Conservation (phyloP, 2,113 vertebrate genomes). For the Origma solitaria region DNA sequence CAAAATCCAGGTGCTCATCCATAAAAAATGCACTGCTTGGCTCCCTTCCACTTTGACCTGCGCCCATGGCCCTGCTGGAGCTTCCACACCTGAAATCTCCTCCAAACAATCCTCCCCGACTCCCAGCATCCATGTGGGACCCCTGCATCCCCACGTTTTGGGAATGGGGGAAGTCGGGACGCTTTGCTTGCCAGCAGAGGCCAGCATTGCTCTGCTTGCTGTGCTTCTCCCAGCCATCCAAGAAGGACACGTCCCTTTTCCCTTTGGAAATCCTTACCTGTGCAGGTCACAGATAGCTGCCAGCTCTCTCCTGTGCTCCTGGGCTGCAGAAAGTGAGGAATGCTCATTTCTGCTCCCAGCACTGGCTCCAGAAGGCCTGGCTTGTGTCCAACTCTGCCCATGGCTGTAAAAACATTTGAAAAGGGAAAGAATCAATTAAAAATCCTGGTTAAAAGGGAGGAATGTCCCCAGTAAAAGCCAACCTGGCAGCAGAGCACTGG, state of each 20-base stretch:
- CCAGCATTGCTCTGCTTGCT: constrained; percentile 19
- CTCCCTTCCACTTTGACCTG: background rate
- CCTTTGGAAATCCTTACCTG: background rate
- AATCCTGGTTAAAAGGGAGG: background rate
- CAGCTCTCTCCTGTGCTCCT: background rate
- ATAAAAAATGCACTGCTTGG: background rate
- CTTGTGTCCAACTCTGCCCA: background rate
- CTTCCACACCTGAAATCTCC: background rate
- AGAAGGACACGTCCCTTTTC: background rate
- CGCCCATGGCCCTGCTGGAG: background rate
- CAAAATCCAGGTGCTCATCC: background rate
- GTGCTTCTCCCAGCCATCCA: background rate
- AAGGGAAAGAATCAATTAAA: background rate
- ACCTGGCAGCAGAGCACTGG: background rate
- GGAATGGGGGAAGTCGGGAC: background rate
- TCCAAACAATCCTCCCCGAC: background rate
- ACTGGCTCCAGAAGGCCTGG: background rate
- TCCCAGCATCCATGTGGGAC: background rate
- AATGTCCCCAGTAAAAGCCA: background rate
- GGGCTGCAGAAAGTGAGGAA: no score
- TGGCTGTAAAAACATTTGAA: background rate
- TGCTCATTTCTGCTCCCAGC: background rate
- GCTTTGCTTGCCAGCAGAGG: constrained; percentile 48
- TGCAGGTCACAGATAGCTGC: background rate
- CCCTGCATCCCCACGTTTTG: accelerated